Evolutionary conservation across 2,797 vertebrate species (phyloP), one percentile per base, ranked within the genome.

Genomic region (Falco cherrug): DNA sequence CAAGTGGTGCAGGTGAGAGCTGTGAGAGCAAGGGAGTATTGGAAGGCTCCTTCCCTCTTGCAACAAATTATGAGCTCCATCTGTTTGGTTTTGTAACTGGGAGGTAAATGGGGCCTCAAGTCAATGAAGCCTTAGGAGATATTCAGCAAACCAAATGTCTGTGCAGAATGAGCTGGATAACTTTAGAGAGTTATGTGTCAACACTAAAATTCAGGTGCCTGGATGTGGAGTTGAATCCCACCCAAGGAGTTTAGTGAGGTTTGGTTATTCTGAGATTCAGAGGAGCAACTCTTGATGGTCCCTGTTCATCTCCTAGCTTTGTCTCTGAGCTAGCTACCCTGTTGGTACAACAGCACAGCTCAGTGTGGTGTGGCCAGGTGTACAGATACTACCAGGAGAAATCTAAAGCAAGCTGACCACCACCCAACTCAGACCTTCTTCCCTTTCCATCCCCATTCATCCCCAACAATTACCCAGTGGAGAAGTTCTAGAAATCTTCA

Each of bases 1-100:
- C 12, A 37, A 69, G 47, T 7, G 10, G 17, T 51, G 56, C 28
- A 31, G 59, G 14, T 6, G 33, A 70, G 24, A 89, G 19, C 20
- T 0, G 0, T 24, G 50, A 69, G 6, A 82, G 7, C 15, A 48
- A 29, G 5, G 26, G 29, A 35, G 11, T 14, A 20, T 5, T 61
- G 53, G 28, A 61, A 67, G 54, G 3, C 35, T 74, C 47, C 47
- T 73, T 76, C 37, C 28, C 28, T 56, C 43, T 47, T 61, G 16
- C 3, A 4, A 28, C 12, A 28, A 57, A 20, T 53, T 13, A 50
- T 65, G 20, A 71, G 21, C 18, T 80, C n/a, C 50, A 16, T 57
- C 41, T 35, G 50, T 7, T 75, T 59, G 10, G 10, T 53, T 59
- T 84, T 56, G 9, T 73, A 21, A 29, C 53, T 18, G 22, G 45